A percentile compares a stretch with the other conserved stretches of the same genome.
Evolutionary conservation across 2,888 invertebrate species (phyloP).

Genomic region (Xanthorhoe spadicearia): DNA sequence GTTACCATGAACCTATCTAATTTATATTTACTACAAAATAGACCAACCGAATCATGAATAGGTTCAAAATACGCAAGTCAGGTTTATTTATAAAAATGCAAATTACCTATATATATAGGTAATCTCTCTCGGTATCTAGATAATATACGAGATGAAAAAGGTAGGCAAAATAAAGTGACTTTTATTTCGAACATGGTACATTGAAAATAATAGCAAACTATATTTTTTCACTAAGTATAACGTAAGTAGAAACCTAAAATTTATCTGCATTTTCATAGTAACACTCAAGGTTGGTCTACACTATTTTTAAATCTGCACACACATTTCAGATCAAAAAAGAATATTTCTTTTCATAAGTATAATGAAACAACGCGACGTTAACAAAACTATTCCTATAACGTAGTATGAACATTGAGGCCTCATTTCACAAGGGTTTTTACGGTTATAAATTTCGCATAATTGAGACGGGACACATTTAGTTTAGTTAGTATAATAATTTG

Average conservation of each 20-base stretch:
- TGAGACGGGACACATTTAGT: too few species aligned
- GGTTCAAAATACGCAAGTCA: background rate
- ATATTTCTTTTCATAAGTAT: background rate
- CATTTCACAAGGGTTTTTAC: slow-evolving; percentile 5
- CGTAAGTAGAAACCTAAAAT: background rate
- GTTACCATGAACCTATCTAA: background rate
- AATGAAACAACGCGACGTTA: background rate
- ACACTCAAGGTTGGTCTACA: too few species aligned
- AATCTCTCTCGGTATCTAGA: too few species aligned
- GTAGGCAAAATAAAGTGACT: too few species aligned
- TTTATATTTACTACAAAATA: background rate
- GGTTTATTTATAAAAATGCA: background rate
- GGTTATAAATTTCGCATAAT: background rate
- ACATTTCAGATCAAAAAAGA: background rate
- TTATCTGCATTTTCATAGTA: too few species aligned
- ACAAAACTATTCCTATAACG: background rate
- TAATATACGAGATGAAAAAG: too few species aligned
- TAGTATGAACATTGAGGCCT: background rate
- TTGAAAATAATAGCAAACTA: too few species aligned
- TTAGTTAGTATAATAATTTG: too few species aligned
- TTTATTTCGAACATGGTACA: too few species aligned
- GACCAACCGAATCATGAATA: background rate
- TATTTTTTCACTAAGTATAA: background rate
- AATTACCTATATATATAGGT: too few species aligned
- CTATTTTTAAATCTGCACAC: background rate